A percentile compares a stretch with the other conserved stretches of the same genome.
Evolutionary conservation across 1,140 invertebrate genomes (phyloP).

Genomic region (Neodiprion lecontei): DNA sequence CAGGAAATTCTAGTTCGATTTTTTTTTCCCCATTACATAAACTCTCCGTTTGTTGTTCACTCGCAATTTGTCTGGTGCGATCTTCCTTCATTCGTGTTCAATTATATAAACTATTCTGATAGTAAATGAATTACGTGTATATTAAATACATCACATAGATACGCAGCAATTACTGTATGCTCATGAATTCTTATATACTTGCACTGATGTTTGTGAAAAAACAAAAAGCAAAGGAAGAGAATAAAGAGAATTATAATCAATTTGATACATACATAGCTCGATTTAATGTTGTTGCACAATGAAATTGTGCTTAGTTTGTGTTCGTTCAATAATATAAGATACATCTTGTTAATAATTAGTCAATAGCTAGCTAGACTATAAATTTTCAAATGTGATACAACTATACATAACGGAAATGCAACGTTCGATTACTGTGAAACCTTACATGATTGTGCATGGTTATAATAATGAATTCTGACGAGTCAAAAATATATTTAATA

Average conservation of each 20-base stretch:
- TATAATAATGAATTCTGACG: too few species aligned
- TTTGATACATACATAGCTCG: background rate
- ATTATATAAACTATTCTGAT: background rate
- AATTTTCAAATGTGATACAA: too few species aligned
- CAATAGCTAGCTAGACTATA: background rate
- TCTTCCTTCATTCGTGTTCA: slow-evolving; percentile 3
- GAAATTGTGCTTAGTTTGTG: slow-evolving; percentile 14
- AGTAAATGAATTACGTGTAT: background rate
- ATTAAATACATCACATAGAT: background rate
- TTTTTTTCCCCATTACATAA: too few species aligned
- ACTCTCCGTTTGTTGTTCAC: background rate
- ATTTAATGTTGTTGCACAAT: background rate
- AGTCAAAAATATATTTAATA: too few species aligned
- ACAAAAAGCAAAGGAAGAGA: background rate
- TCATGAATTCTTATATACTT: background rate
- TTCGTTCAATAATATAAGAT: background rate
- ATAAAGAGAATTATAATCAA: background rate
- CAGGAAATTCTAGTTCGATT: too few species aligned
- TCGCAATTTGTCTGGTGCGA: background rate
- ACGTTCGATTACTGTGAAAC: too few species aligned
- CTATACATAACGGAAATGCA: too few species aligned
- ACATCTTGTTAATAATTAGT: slow-evolving; percentile 5
- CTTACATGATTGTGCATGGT: too few species aligned
- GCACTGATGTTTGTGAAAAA: background rate
- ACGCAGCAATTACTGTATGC: background rate